Conservation (phyloP, 2,888 invertebrate species). For the Sesia bembeciformis region DNA sequence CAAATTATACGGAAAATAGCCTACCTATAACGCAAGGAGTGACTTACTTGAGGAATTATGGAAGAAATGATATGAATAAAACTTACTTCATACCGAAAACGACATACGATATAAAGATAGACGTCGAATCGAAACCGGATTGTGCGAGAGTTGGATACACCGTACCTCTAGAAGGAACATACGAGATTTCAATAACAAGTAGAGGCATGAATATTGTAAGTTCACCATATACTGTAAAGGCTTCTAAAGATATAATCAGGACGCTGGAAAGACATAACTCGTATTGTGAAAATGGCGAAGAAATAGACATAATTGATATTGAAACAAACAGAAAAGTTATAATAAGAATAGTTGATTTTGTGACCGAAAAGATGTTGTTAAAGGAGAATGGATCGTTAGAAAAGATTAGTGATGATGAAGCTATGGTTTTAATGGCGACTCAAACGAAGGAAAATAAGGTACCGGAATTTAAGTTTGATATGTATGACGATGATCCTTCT, state of each 20-base stretch:
- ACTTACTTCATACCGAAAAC: slow-evolving; percentile 62
- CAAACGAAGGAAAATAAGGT: slow-evolving; percentile 17
- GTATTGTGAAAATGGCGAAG: slow-evolving; percentile 60
- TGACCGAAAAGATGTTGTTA: slow-evolving; percentile 71
- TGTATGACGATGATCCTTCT: slow-evolving; percentile 6
- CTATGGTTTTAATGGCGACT: slow-evolving; percentile 46
- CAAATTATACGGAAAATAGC: slow-evolving; percentile 46
- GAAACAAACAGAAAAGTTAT: slow-evolving; percentile 64
- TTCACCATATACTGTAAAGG: slow-evolving; percentile 73
- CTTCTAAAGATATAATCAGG: slow-evolving; percentile 47
- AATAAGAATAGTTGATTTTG: slow-evolving; percentile 68
- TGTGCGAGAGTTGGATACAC: slow-evolving; percentile 68
- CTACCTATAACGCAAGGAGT: slow-evolving; percentile 62
- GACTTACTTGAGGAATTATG: slow-evolving; percentile 54
- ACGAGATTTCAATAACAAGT: slow-evolving; percentile 72
- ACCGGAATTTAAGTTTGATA: slow-evolving; percentile 9
- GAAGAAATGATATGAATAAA: slow-evolving; percentile 62
- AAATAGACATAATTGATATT: slow-evolving; percentile 60
- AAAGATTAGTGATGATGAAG: slow-evolving; percentile 61
- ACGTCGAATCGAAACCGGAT: slow-evolving; percentile 55
- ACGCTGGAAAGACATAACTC: slow-evolving; percentile 50
- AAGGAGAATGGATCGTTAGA: slow-evolving; percentile 66
- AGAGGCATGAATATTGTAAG: slow-evolving; percentile 72
- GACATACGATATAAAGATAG: slow-evolving; percentile 68
- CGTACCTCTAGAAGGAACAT: slow-evolving; percentile 67